Evolutionary conservation across 1,140 invertebrate species (phyloP), one percentile per base, ranked within the genome.

Genomic region (Drosophila dunni): DNA sequence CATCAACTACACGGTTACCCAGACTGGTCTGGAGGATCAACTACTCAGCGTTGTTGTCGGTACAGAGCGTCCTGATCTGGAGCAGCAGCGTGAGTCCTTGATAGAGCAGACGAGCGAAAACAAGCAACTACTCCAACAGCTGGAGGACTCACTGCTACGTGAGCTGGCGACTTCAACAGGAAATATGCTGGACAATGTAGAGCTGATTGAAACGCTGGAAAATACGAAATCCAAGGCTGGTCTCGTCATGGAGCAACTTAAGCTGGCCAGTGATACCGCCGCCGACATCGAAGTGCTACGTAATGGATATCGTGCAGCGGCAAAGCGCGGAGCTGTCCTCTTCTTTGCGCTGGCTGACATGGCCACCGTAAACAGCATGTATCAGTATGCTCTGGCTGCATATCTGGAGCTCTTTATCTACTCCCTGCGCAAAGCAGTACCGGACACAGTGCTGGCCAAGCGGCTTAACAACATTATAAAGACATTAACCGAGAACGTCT

Each of bases 321-420:
- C 97, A 0, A 95, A 95, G 78, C 94, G 97, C 60, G 97, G 97
- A 10, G 97, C 97, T 8, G 96, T 98, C 58, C 93, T 98, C 17
- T 98, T 98, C 91, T 98, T 98, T 90, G 96, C 97, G 3, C 92
- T 98, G 7, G 94, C 96, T 0, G 97, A 98, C 86, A 96, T 98
- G 96, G 95, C 96, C 0, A 93, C 94, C 0, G 96, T 98, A 0
- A 97, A 97, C 91, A 93, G 94, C 9, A 98, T 98, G 97, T 98
- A 98, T 90, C 97, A 98, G 81, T 98, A 98, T 92, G 97, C 97
- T 0, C 92, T 98, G 20, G 94, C 94, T 4, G 95, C 95, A 1
- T 97, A 97, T 79, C 89, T 97, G 2, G 95, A 96, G 61, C 96
- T 98, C 0, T 98, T 98, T 83, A 93, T 94, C 11, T 95, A 94